These are phyloP conservation scores for Eospalax fontanierii DNA, from an alignment of 2,797 vertebrate species.

Conservation along the genomic window DNA sequence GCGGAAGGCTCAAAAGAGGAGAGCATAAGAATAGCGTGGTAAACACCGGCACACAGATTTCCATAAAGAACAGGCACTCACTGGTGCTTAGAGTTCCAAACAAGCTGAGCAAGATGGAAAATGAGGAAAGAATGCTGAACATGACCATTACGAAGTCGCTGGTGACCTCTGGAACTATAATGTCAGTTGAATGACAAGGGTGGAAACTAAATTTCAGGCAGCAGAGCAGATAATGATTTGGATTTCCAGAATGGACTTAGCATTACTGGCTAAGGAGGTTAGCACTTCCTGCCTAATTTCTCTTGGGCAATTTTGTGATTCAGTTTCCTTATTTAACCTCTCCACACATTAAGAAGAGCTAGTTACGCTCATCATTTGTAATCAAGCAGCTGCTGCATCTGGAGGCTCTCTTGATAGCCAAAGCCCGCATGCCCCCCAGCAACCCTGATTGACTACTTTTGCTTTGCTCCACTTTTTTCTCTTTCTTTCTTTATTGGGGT, in stretches of 20 bases:
- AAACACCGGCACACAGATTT: background rate
- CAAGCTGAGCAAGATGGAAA: background rate
- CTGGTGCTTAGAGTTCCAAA: background rate
- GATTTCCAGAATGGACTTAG: slow-evolving; percentile 61
- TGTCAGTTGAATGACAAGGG: background rate
- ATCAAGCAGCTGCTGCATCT: slow-evolving; percentile 75
- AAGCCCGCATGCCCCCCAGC: background rate
- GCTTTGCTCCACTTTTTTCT: background rate
- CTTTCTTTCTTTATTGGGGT: background rate
- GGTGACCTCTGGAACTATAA: background rate
- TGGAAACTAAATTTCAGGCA: slow-evolving; percentile 24
- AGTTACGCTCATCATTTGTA: slow-evolving; percentile 70
- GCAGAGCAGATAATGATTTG: slow-evolving; percentile 40
- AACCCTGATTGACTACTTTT: slow-evolving; percentile 37
- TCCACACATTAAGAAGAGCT: slow-evolving; percentile 60
- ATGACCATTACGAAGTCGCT: background rate
- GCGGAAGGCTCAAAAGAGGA: background rate
- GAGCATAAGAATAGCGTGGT: background rate
- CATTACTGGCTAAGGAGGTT: slow-evolving; percentile 46
- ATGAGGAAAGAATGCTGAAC: background rate
- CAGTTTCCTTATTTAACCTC: slow-evolving; percentile 80
- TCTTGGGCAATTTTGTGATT: slow-evolving; percentile 75
- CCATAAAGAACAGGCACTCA: background rate
- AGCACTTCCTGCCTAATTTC: slow-evolving; percentile 76
- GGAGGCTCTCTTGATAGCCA: slow-evolving; percentile 62